phyloP scores from a whole-genome alignment of 2,113 vertebrate species.

The Thamnaconus septentrionalis region DNA sequence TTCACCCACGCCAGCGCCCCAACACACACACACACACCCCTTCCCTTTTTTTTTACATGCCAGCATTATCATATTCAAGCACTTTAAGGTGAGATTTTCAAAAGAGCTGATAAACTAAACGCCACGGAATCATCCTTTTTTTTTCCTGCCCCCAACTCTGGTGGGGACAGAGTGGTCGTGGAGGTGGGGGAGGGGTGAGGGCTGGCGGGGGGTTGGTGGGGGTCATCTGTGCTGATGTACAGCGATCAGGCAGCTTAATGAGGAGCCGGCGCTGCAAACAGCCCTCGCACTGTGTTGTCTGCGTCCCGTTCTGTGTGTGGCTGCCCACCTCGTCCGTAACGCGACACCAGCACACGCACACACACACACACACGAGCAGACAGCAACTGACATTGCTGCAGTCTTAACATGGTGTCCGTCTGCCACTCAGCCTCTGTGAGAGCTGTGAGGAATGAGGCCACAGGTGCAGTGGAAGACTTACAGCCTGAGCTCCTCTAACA shows the following conservation, averaged over 20 bases:
- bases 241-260: constrained; percentile 41
- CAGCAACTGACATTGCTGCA: constrained; percentile 21
- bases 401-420: constrained; percentile 61
- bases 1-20: too few species aligned
- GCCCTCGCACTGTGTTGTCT: constrained; percentile 31
- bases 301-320: constrained; percentile 36
- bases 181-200: constrained; percentile 2
- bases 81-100: constrained; percentile 6
- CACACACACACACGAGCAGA: constrained; percentile 18
- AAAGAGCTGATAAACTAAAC: too few species aligned
- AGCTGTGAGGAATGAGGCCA: constrained; percentile 63
- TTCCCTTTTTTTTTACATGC: constrained; percentile 9
- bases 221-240: constrained; percentile 31
- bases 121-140: constrained; percentile 15
- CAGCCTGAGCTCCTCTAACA: background rate
- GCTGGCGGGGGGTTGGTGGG: constrained; percentile 4
- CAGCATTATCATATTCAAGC: constrained; percentile 23
- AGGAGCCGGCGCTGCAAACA: constrained; percentile 50
- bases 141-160: too few species aligned
- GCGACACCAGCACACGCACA: constrained; percentile 34
- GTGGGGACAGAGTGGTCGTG: constrained; percentile 36
- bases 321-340: constrained; percentile 64
- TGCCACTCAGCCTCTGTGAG: constrained; percentile 42
- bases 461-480: constrained; percentile 56
- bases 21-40: too few species aligned